Percentiles rank a stretch among this genome's conserved stretches.
phyloP scores from a whole-genome alignment of 2,797 vertebrate species.

The Sebastes nivosus region DNA sequence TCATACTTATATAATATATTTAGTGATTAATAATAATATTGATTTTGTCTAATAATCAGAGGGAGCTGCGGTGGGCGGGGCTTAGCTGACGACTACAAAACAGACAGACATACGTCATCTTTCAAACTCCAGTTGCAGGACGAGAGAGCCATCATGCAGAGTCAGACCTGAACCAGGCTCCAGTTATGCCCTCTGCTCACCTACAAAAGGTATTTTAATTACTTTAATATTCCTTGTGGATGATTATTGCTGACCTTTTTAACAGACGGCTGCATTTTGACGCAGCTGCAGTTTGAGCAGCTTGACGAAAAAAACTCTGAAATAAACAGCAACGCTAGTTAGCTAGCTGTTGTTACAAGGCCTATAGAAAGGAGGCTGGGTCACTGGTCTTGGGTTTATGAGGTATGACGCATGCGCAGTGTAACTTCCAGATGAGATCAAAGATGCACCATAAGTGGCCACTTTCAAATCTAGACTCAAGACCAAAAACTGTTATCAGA shows the following conservation, averaged over 20 bases:
- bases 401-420: too few relatives aligned
- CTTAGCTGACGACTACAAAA: conserved; percentile 50
- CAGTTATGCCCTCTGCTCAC: conserved; percentile 56
- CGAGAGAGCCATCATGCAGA: conserved; percentile 46
- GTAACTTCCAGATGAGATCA: too few relatives aligned
- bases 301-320: not conserved
- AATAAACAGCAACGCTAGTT: conserved; percentile 17
- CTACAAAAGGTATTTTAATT: conserved; percentile 54
- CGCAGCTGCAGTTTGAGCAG: not conserved
- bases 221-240: not conserved
- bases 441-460: too few relatives aligned
- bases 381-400: too few relatives aligned
- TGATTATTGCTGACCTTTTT: not conserved
- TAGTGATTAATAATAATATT: not conserved
- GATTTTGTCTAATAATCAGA: not conserved
- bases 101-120: conserved; percentile 49
- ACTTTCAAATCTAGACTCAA: too few relatives aligned
- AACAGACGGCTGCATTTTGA: not conserved
- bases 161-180: conserved; percentile 56
- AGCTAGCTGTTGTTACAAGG: too few relatives aligned
- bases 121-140: conserved; percentile 59
- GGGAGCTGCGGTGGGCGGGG: conserved; percentile 42
- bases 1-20: not conserved
- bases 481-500: too few relatives aligned
- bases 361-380: too few relatives aligned